Conservation (phyloP, 2,888 invertebrate genomes). For the Pasiphila rectangulata region DNA sequence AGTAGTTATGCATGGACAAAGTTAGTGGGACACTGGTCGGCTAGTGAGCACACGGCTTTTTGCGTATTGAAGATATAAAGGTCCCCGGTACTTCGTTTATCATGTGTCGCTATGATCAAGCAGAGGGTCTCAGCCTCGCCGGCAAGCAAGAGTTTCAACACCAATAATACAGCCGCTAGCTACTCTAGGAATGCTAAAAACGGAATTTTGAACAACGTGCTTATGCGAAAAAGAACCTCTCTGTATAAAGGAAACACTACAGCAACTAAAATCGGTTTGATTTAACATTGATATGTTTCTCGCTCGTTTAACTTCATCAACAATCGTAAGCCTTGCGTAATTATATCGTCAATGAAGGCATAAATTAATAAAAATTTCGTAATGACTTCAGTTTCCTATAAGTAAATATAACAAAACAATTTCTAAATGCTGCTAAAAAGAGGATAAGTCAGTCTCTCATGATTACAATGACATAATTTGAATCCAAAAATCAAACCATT, state of each 20-base stretch:
- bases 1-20: too few species aligned
- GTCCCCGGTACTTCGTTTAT: too few species aligned
- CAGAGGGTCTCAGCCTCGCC: too few species aligned
- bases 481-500: slow-evolving; percentile 62
- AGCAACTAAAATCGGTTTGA: slow-evolving; percentile 52
- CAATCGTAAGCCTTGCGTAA: slow-evolving; percentile 35
- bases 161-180: slow-evolving; percentile 31
- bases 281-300: slow-evolving; percentile 70
- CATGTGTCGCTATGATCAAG: too few species aligned
- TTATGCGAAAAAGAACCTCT: slow-evolving; percentile 77
- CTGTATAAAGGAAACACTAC: slow-evolving; percentile 41
- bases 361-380: slow-evolving; percentile 42
- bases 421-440: slow-evolving; percentile 74
- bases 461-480: slow-evolving; percentile 66
- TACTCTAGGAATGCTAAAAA: slow-evolving; percentile 40
- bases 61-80: too few species aligned
- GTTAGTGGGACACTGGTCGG: neutral
- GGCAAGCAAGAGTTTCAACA: slow-evolving; percentile 35
- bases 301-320: slow-evolving; percentile 48
- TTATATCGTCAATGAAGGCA: slow-evolving; percentile 38
- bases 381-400: slow-evolving; percentile 17
- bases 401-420: slow-evolving; percentile 60
- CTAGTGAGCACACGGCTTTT: neutral
- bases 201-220: slow-evolving; percentile 74
- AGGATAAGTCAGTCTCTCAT: slow-evolving; percentile 75